Base-by-base conservation (phyloP, 1,140 invertebrate species). In the Ips nitidus region DNA sequence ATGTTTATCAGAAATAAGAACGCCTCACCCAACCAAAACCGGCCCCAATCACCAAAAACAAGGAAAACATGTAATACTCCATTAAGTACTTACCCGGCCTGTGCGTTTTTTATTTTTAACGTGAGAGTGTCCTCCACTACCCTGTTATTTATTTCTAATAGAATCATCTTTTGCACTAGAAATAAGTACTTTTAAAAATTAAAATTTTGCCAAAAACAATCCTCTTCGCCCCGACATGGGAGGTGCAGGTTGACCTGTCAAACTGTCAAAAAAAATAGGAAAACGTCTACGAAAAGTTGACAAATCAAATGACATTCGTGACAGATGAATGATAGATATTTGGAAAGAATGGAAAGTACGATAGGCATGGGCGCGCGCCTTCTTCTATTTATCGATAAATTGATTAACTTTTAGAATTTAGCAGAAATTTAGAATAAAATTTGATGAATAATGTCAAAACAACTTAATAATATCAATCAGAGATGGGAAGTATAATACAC, bases 111-210 rank as follows among this genome's bases (percentile, higher is more conserved):
- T 84, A 97, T 96, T 88, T 98, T 98, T 71, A 94, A 86, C 77
- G 89, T 90, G 79, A 98, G 86, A 50, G 95, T 95, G 84, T 98
- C 97, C 86, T 98, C 94, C 74, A 98, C 89, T 83, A 98, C 96
- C 82, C 95, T 91, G 86, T 99, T 99, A 84, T 98, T 96, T 84
- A 98, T 97, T 89, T 99, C 97, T 76, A 99, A 87, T 81, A 99
- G 88, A 88, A 99, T 99, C 97, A 99, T 99, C 84, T 82, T 89
- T 56, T 64, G 52, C 42, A 63, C 52, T 65, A 41, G 69, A 70
- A 68, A 70, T 66, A 70, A 74, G 50, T 66, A 72, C 55, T 72
- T 67, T 60, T n/a, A 22, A 22, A 41, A 41, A 65, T 74, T 71
- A 65, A 36, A 41, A 74, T 63, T 56, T 66, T 69, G 39, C n/a